Evolutionary conservation across 2,797 vertebrate species (phyloP).

Genomic region (Pipistrellus pygmaeus): DNA sequence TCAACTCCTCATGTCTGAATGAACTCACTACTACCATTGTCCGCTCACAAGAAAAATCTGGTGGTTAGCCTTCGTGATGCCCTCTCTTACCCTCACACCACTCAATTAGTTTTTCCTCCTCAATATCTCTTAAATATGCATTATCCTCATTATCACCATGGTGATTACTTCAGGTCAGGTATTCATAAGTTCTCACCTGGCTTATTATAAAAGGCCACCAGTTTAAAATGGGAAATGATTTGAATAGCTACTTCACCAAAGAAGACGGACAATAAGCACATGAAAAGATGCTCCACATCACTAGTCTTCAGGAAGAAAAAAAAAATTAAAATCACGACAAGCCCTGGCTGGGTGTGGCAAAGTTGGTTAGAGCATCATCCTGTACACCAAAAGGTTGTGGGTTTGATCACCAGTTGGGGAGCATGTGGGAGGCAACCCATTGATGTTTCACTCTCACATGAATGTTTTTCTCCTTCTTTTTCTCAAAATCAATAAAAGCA

Average conservation of each 20-base stretch:
- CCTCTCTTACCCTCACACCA: neutral
- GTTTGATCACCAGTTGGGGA: neutral
- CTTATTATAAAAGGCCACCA: neutral
- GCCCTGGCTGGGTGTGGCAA: neutral
- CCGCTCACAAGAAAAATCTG: neutral
- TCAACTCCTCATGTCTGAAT: neutral
- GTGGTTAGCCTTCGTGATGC: accelerated
- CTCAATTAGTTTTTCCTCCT: neutral
- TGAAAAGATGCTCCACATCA: neutral
- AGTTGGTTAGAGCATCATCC: neutral
- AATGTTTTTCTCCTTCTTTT: neutral
- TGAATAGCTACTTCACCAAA: neutral
- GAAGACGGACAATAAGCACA: neutral
- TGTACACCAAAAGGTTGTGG: neutral
- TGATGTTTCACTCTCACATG: neutral
- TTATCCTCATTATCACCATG: accelerated
- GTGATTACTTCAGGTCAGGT: accelerated
- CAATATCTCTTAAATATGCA: neutral
- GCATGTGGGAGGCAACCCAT: neutral
- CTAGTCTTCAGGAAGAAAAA: neutral
- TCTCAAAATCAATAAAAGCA: neutral
- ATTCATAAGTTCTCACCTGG: neutral
- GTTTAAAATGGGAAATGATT: neutral
- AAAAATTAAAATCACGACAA: neutral
- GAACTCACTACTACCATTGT: accelerated